A percentile compares a stretch with the other conserved stretches of the same genome.
Conservation (phyloP, 1,140 invertebrate species). For the Philopotamus ludificatus region DNA sequence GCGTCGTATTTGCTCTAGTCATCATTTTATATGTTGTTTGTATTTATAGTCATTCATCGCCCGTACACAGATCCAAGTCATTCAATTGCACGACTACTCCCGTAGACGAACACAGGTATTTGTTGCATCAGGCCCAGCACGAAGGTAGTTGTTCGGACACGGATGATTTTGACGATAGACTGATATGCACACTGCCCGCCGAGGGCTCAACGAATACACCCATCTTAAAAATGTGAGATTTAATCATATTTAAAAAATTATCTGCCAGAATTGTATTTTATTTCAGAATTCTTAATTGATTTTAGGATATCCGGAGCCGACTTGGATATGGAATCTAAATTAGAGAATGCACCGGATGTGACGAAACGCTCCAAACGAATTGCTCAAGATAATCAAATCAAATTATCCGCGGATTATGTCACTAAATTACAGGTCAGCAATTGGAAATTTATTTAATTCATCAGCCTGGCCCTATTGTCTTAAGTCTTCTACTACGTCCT, state of each 20-base stretch:
- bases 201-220: constrained; percentile 19
- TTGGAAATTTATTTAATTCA: background rate
- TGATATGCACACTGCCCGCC: constrained; percentile 27
- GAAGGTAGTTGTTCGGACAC: constrained; percentile 32
- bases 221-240: constrained; percentile 25
- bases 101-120: constrained; percentile 17
- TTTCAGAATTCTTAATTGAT: constrained; percentile 3
- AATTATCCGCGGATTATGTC: constrained; percentile 48
- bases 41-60: constrained; percentile 51
- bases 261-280: background rate
- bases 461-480: too few species aligned
- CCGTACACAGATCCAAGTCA: constrained; percentile 53
- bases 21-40: background rate
- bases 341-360: constrained; percentile 12
- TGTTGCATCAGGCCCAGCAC: constrained; percentile 1
- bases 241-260: background rate
- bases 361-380: constrained; percentile 42
- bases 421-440: constrained; percentile 49
- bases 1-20: constrained; percentile 3
- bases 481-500: too few species aligned
- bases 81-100: constrained; percentile 42
- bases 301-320: constrained; percentile 17
- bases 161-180: constrained; percentile 27
- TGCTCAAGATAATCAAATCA: constrained; percentile 46
- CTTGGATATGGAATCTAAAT: background rate